Conservation (phyloP, 2,797 vertebrate genomes). For the Morelia viridis region DNA sequence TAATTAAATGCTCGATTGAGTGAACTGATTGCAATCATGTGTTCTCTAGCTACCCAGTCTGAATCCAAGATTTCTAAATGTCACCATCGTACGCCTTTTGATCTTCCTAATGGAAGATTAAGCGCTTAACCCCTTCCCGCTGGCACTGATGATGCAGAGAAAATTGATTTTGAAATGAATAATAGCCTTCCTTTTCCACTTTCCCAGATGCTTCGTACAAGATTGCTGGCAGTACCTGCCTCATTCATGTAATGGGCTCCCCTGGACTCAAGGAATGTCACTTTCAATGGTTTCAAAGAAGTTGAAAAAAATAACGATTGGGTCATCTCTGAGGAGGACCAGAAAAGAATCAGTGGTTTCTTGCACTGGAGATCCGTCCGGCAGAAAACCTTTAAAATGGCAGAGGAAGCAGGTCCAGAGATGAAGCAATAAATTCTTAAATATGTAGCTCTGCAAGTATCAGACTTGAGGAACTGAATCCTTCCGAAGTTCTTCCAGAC, state of each 20-base stretch:
- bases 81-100: conserved; percentile 12
- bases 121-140: conserved; percentile 25
- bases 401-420: neutral
- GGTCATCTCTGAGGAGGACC: neutral
- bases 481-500: neutral
- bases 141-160: conserved; percentile 24
- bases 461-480: no score
- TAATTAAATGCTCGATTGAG: conserved; percentile 61
- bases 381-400: neutral
- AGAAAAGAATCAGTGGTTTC: neutral
- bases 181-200: neutral
- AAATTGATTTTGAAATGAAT: conserved; percentile 36
- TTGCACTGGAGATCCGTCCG: neutral
- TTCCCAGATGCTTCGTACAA: neutral
- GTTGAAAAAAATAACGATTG: neutral
- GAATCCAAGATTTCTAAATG: conserved; percentile 12
- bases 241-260: conserved; percentile 8
- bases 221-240: neutral
- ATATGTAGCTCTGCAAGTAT: no score
- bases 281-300: neutral
- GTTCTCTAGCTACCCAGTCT: conserved; percentile 39
- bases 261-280: neutral
- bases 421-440: neutral
- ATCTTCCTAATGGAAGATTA: conserved; percentile 58
- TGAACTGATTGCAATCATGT: conserved; percentile 31